Percentiles rank a stretch among this genome's conserved stretches.
phyloP scores from a whole-genome alignment of 2,888 invertebrate species.

The Steinernema hermaphroditum region DNA sequence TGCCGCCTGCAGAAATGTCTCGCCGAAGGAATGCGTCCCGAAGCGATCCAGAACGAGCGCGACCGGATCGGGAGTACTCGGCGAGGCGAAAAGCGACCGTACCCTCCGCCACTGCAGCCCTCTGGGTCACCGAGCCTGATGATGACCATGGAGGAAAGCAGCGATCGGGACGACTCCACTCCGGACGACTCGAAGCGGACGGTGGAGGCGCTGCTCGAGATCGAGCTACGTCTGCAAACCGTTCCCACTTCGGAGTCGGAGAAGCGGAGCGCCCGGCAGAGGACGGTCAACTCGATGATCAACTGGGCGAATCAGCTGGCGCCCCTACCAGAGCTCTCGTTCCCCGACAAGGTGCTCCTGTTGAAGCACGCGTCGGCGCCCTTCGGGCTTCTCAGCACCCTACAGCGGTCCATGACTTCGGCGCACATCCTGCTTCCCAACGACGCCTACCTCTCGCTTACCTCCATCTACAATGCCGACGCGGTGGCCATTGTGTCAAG shows the following conservation, averaged over 20 bases:
- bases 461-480: constrained; percentile 40
- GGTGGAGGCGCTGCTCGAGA: constrained; percentile 59
- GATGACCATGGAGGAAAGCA: not conserved
- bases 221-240: constrained; percentile 52
- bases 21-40: constrained; percentile 63
- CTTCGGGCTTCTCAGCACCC: constrained; percentile 54
- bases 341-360: constrained; percentile 59
- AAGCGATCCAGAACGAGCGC: constrained; percentile 96
- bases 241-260: constrained; percentile 39
- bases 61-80: constrained; percentile 77
- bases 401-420: constrained; percentile 57
- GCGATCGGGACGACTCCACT: not conserved
- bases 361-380: constrained; percentile 56
- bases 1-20: constrained; percentile 67
- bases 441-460: constrained; percentile 51
- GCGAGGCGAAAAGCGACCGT: constrained; percentile 53
- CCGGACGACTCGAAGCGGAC: not conserved
- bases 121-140: not conserved
- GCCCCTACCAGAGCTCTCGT: constrained; percentile 58
- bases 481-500: constrained; percentile 41
- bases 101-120: constrained; percentile 35
- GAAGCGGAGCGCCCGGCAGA: constrained; percentile 45
- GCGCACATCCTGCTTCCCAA: constrained; percentile 61
- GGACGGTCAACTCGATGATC: constrained; percentile 53
- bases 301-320: constrained; percentile 63